Percentiles rank a stretch among this genome's conserved stretches.
Conservation (phyloP, 2,888 invertebrate genomes). For the Cloeon dipterum region DNA sequence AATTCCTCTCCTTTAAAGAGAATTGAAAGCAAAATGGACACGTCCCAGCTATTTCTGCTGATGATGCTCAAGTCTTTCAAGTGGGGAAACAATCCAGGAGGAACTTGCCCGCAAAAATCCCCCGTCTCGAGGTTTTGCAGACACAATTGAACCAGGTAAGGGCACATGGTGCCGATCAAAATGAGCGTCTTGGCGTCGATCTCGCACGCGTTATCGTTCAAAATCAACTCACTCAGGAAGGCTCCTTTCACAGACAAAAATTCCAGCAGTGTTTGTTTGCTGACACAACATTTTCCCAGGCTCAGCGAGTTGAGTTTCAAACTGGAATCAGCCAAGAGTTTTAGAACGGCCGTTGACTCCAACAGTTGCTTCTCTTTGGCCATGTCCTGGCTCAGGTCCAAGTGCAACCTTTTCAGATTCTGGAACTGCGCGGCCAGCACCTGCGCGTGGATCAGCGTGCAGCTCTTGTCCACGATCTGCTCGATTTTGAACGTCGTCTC, state of each 20-base stretch:
- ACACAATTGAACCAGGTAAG: constrained; percentile 7
- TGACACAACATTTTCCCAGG: too few species aligned
- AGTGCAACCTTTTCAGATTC: too few species aligned
- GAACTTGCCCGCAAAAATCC: neutral
- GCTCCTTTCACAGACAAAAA: constrained; percentile 7
- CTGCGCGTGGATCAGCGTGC: too few species aligned
- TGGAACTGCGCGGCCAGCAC: too few species aligned
- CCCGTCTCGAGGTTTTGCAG: constrained; percentile 5
- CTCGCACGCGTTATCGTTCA: constrained; percentile 5
- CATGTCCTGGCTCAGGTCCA: constrained; percentile 6
- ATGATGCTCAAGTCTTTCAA: too few species aligned
- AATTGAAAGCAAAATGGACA: too few species aligned
- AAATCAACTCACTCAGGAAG: constrained; percentile 5
- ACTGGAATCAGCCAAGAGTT: constrained; percentile 5
- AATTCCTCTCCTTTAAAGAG: too few species aligned
- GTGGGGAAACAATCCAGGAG: neutral
- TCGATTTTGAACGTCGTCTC: too few species aligned
- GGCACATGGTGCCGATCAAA: constrained; percentile 8
- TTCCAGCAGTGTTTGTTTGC: constrained; percentile 5
- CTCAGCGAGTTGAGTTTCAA: constrained; percentile 8
- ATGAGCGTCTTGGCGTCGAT: constrained; percentile 5
- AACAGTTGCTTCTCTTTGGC: neutral
- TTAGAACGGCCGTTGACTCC: constrained; percentile 6
- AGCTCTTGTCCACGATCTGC: too few species aligned
- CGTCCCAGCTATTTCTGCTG: too few species aligned